These are phyloP conservation scores for Formica aserva DNA, from an alignment of 2,888 invertebrate genomes.

Conservation along the genomic window DNA sequence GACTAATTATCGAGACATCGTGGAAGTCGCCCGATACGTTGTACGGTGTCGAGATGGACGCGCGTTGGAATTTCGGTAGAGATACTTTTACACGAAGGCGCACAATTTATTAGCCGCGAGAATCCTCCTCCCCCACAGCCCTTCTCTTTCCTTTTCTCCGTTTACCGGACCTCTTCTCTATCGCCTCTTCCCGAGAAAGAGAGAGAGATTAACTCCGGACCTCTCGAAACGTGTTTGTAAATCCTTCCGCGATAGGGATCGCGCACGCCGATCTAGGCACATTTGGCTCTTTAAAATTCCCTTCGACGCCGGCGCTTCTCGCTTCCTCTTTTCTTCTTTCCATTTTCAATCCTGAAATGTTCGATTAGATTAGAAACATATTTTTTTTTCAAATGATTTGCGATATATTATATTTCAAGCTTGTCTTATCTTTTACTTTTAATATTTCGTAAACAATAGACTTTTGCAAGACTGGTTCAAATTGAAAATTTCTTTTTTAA, in stretches of 20 bases:
- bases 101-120: conserved; percentile 56
- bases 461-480: neutral
- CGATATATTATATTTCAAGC: neutral
- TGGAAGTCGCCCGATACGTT: conserved; percentile 32
- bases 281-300: conserved; percentile 32
- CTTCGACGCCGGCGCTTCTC: conserved; percentile 38
- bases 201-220: conserved; percentile 48
- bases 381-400: neutral
- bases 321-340: neutral
- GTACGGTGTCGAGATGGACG: conserved; percentile 28
- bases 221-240: conserved; percentile 55
- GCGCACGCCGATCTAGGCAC: conserved; percentile 34
- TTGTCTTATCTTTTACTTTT: neutral
- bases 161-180: conserved; percentile 19
- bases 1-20: conserved; percentile 68
- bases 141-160: neutral
- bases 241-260: conserved; percentile 51
- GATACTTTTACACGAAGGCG: conserved; percentile 43
- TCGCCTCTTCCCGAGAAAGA: conserved; percentile 31
- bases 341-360: neutral
- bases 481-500: neutral
- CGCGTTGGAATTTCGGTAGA: conserved; percentile 49
- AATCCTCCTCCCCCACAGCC: neutral
- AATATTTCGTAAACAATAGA: neutral
- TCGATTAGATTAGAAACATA: neutral